phyloP scores from a whole-genome alignment of 2,888 invertebrate genomes.

The Spilarctia lutea region DNA sequence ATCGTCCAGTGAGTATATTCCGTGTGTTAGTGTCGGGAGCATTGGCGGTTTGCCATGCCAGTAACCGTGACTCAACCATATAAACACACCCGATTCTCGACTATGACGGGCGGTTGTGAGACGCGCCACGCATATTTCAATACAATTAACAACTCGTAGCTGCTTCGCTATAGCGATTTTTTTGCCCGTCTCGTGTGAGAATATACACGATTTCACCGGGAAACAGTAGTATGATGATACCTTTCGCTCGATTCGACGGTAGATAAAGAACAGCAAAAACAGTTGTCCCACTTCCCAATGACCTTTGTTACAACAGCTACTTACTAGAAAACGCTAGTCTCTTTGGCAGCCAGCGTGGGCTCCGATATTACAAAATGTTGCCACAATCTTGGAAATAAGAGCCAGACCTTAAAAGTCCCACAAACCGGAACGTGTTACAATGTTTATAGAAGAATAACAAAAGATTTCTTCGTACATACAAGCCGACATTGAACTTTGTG shows the following conservation, averaged over 20 bases:
- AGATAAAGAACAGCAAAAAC: conserved; percentile 79
- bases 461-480: conserved; percentile 48
- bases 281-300: conserved; percentile 81
- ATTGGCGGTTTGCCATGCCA: conserved; percentile 76
- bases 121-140: conserved; percentile 71
- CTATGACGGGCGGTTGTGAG: conserved; percentile 58
- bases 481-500: conserved; percentile 78
- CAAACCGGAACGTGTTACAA: conserved; percentile 35
- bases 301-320: conserved; percentile 76
- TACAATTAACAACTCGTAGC: conserved; percentile 73
- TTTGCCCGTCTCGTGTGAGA: conserved; percentile 78
- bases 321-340: conserved; percentile 62
- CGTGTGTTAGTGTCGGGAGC: conserved; percentile 58
- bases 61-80: conserved; percentile 67
- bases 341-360: conserved; percentile 38
- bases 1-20: conserved; percentile 44
- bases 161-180: conserved; percentile 63
- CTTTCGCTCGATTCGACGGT: conserved; percentile 82
- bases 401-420: conserved; percentile 22
- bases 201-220: conserved; percentile 81
- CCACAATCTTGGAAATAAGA: conserved; percentile 42
- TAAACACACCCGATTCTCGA: conserved; percentile 61
- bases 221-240: conserved; percentile 76
- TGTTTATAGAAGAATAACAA: conserved; percentile 42
- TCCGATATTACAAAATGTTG: conserved; percentile 40